Conservation (phyloP, 1,140 invertebrate species). For the Zaprionus camerounensis region DNA sequence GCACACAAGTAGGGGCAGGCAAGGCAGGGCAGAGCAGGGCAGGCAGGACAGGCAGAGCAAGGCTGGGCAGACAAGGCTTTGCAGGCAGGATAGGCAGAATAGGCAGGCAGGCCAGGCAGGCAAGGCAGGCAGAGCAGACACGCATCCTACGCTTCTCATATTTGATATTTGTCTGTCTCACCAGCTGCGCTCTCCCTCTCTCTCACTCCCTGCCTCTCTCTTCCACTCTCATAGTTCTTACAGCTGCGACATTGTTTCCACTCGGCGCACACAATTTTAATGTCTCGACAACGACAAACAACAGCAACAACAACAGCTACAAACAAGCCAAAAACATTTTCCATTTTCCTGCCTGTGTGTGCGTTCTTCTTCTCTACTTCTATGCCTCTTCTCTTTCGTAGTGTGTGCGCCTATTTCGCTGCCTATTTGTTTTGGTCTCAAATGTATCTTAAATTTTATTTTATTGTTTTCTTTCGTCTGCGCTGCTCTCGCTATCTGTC, state of each 20-base stretch:
- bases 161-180: conserved; percentile 28
- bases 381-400: conserved; percentile 19
- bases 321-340: conserved; percentile 47
- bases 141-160: conserved; percentile 22
- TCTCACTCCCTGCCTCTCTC: not conserved
- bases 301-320: conserved; percentile 19
- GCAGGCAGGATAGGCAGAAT: not conserved
- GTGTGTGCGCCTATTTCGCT: conserved; percentile 56
- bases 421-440: conserved; percentile 78
- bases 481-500: conserved; percentile 18
- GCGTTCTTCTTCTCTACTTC: conserved; percentile 13
- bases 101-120: not conserved
- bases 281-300: conserved; percentile 17
- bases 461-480: conserved; percentile 68
- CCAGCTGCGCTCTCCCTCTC: not conserved
- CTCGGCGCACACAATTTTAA: conserved; percentile 43
- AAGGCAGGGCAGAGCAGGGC: not conserved
- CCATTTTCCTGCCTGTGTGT: conserved; percentile 41
- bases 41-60: not conserved
- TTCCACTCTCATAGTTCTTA: conserved; percentile 21
- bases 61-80: not conserved
- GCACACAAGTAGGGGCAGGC: not conserved
- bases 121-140: conserved; percentile 11
- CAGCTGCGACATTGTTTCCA: conserved; percentile 71
- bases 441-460: conserved; percentile 80